phyloP scores from a whole-genome alignment of 2,113 vertebrate genomes.

The Rhineura floridana region DNA sequence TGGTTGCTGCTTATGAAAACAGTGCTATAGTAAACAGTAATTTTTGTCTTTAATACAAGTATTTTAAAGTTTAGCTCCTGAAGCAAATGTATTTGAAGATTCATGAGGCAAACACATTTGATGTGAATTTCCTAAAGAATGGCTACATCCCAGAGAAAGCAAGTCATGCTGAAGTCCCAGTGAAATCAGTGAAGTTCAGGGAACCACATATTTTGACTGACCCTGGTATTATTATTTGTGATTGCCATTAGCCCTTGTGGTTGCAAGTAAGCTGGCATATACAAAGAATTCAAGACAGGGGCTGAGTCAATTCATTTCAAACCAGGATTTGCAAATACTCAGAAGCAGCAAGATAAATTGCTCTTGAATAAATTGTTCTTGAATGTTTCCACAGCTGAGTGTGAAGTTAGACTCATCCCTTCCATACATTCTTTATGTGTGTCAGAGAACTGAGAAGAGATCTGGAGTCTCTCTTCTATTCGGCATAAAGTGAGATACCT shows the following conservation, averaged over 20 bases:
- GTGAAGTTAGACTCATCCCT: background rate
- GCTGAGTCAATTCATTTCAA: background rate
- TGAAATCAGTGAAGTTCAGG: background rate
- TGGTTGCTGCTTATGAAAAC: background rate
- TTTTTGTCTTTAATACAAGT: background rate
- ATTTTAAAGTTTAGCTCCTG: background rate
- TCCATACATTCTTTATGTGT: background rate
- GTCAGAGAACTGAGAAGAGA: background rate
- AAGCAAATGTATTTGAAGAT: slow-evolving; percentile 5
- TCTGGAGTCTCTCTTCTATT: background rate
- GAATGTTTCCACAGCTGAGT: background rate
- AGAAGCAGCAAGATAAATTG: background rate
- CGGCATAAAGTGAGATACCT: background rate
- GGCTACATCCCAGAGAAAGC: slow-evolving; percentile 7
- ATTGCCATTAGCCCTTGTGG: background rate
- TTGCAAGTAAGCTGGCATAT: too few species aligned
- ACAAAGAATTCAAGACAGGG: background rate
- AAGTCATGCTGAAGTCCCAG: background rate
- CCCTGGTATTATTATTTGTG: background rate
- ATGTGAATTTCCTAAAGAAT: slow-evolving; percentile 15
- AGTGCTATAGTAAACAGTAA: background rate
- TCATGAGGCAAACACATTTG: background rate
- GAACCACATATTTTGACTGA: background rate
- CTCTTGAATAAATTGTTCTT: background rate
- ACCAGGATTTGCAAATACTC: background rate